Evolutionary conservation across 2,113 vertebrate genomes (phyloP).

Genomic region (Labrus mixtus): DNA sequence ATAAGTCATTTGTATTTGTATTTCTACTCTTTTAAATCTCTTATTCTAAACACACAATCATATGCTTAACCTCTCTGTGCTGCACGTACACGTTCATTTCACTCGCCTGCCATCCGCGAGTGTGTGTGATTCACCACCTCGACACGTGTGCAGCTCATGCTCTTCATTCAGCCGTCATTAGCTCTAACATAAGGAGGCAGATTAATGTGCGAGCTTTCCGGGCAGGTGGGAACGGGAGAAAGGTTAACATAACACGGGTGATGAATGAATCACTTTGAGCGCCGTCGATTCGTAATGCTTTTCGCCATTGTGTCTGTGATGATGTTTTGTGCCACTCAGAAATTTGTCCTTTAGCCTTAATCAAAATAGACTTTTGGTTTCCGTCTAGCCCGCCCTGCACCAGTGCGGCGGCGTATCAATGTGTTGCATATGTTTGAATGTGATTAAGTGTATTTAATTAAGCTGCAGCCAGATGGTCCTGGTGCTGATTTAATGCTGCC

Average conservation of each 20-base stretch:
- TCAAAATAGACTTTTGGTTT: constrained; percentile 58
- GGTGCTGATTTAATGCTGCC: constrained; percentile 46
- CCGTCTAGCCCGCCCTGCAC: constrained; percentile 2
- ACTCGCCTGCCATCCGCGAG: not conserved
- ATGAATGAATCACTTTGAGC: constrained; percentile 62
- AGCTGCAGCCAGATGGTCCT: constrained; percentile 63
- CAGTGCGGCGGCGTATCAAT: constrained; percentile 25
- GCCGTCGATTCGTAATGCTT: constrained; percentile 22
- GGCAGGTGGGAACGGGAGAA: constrained; percentile 62
- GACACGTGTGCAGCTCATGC: constrained; percentile 20
- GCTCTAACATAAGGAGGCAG: constrained; percentile 47
- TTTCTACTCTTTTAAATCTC: not conserved
- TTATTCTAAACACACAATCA: not conserved
- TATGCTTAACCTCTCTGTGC: not conserved
- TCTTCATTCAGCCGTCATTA: constrained; percentile 57
- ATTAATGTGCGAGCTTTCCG: constrained; percentile 49
- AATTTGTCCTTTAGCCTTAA: constrained; percentile 59
- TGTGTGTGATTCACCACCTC: constrained; percentile 11
- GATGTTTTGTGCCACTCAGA: constrained; percentile 40
- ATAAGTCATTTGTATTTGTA: no score
- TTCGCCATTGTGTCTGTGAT: not conserved
- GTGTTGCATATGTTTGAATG: constrained; percentile 48
- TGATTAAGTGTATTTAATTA: constrained; percentile 73
- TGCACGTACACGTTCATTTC: not conserved
- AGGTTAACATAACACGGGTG: constrained; percentile 61